Conservation (phyloP, 2,888 invertebrate species). For the Morinoia aosen region DNA sequence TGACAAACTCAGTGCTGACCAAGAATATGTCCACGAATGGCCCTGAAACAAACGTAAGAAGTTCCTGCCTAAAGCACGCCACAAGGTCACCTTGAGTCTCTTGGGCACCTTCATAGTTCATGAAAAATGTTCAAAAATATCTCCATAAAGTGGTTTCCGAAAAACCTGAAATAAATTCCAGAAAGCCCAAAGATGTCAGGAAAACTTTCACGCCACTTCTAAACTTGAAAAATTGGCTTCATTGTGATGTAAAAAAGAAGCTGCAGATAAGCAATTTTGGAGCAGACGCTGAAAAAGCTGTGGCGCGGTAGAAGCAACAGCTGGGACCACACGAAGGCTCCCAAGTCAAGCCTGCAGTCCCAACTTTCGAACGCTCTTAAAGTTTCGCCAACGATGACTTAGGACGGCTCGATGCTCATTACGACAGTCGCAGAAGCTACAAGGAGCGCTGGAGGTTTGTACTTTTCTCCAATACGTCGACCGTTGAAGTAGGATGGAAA, state of each 20-base stretch:
- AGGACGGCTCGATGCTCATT: constrained; percentile 30
- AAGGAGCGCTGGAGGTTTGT: background rate
- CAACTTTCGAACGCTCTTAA: constrained; percentile 21
- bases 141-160: background rate
- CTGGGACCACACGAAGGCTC: constrained; percentile 10
- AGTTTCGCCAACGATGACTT: constrained; percentile 19
- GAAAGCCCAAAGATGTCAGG: background rate
- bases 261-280: constrained; percentile 10
- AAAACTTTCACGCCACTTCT: background rate
- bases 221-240: background rate
- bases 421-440: constrained; percentile 14
- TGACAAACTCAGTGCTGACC: background rate
- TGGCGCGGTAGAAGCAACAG: constrained; percentile 19
- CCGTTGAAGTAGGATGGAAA: background rate
- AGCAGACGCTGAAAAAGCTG: background rate
- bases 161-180: background rate
- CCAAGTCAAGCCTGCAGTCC: background rate
- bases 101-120: background rate
- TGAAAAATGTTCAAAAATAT: background rate
- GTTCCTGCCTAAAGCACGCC: background rate
- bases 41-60: background rate
- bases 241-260: background rate
- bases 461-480: background rate
- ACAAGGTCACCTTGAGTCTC: background rate
- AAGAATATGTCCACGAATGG: background rate